Evolutionary conservation across 2,888 invertebrate species (phyloP).

Genomic region (Anaspis maculata): DNA sequence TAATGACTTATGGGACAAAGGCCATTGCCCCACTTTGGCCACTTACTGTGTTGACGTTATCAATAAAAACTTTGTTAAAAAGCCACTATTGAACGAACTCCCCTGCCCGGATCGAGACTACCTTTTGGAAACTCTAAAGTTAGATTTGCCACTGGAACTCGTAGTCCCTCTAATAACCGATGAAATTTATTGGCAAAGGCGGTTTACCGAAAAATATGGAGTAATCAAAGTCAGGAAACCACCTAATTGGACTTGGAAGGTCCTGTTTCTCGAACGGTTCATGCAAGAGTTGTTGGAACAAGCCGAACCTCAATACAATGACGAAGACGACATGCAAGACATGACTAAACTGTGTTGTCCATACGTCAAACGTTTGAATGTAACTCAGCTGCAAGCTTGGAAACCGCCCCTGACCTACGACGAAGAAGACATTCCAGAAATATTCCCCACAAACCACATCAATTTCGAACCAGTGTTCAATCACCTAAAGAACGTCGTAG

Average conservation of each 20-base stretch:
- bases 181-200: conserved; percentile 58
- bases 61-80: conserved; percentile 43
- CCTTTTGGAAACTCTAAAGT: conserved; percentile 53
- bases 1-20: conserved; percentile 47
- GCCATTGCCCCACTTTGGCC: conserved; percentile 44
- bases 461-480: conserved; percentile 49
- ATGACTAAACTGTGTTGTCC: conserved; percentile 38
- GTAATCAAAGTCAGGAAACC: conserved; percentile 23
- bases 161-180: conserved; percentile 49
- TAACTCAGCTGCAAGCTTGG: conserved; percentile 49
- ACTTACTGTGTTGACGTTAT: conserved; percentile 45
- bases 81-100: conserved; percentile 48
- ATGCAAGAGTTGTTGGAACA: conserved; percentile 35
- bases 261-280: conserved; percentile 36
- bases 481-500: conserved; percentile 47
- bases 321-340: conserved; percentile 35
- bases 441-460: conserved; percentile 48
- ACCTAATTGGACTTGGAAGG: conserved; percentile 37
- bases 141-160: conserved; percentile 49
- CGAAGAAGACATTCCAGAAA: conserved; percentile 37
- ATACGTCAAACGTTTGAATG: conserved; percentile 45
- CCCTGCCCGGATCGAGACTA: conserved; percentile 51
- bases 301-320: conserved; percentile 36
- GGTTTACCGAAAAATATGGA: conserved; percentile 39
- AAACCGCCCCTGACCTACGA: conserved; percentile 44